Evolutionary conservation across 2,113 vertebrate species (phyloP), one percentile per base, ranked within the genome.

Genomic region (Reinhardtius hippoglossoides): DNA sequence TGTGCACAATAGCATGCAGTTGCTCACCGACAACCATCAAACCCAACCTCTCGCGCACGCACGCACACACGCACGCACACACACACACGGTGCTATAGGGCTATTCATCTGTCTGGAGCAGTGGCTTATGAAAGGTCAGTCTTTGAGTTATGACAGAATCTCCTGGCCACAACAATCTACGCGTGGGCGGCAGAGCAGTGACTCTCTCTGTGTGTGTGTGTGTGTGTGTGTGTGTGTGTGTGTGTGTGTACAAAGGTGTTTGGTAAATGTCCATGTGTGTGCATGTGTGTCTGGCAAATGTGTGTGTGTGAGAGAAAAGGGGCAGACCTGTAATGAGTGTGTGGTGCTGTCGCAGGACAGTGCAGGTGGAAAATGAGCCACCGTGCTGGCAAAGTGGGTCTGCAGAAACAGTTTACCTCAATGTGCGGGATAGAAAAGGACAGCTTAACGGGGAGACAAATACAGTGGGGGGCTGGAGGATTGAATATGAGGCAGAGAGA

Each of bases 101-200:
- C 84, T 88, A 91, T 90, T 91, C 82, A 90, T 92, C 91, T 91
- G 88, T 92, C 87, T 91, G 84, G 82, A 85, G 87, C 78, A 78
- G 84, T 88, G 85, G 87, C 88, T 87, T 89, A 89, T 91, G 89
- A 93, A 92, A 92, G 92, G 92, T 92, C 92, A 92, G 76, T 50
- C 86, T 92, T 84, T 92, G 91, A 92, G 86, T 92, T 91, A 93
- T 91, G 91, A 87, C 89, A 90, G 83, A 86, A 86, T 90, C 87
- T 92, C 86, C 84, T 86, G 89, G 91, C 82, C 89, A 81, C 84
- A 91, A 83, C 86, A 88, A 83, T 81, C 90, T 58, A 64, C 81
- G 87, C 52, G 90, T 92, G 91, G 91, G 89, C 84, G 92, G 80
- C 75, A 80, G 75, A 75, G 74, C 81, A 77, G 62, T 78, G 71